These are phyloP conservation scores for Reticulitermes lucifugus DNA, from an alignment of 2,888 invertebrate species.

Conservation along the genomic window DNA sequence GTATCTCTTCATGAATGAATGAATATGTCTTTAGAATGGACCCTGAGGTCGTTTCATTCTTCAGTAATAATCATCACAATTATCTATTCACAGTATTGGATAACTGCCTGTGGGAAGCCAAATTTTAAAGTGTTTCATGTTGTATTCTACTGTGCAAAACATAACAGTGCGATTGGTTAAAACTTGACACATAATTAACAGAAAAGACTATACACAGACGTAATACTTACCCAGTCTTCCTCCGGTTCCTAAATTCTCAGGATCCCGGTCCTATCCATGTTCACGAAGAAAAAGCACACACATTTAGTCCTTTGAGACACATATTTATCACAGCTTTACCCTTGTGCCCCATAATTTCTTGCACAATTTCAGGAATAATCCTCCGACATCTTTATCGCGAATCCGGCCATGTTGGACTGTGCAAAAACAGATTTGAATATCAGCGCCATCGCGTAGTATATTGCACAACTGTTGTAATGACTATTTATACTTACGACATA, in stretches of 20 bases:
- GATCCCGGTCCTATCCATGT: slow-evolving; percentile 50
- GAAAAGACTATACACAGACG: neutral
- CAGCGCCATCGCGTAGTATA: slow-evolving; percentile 57
- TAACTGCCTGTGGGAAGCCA: too few species aligned
- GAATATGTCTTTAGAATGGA: too few species aligned
- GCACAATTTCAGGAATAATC: slow-evolving; percentile 44
- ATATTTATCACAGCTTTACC: slow-evolving; percentile 31
- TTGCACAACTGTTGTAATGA: neutral
- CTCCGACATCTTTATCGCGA: slow-evolving; percentile 42
- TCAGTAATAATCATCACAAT: too few species aligned
- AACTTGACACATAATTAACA: slow-evolving; percentile 26
- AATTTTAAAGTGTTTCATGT: neutral
- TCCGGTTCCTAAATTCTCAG: slow-evolving; percentile 49
- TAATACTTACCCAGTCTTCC: slow-evolving; percentile 34
- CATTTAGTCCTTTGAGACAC: slow-evolving; percentile 34
- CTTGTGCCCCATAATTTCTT: slow-evolving; percentile 31
- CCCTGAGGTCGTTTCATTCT: too few species aligned
- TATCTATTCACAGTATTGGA: too few species aligned
- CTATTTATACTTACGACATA: too few species aligned
- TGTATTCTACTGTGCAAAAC: neutral
- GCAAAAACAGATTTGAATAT: slow-evolving; percentile 42
- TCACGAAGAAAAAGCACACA: slow-evolving; percentile 36
- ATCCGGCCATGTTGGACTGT: slow-evolving; percentile 50
- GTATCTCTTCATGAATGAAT: too few species aligned
- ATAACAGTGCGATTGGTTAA: neutral